Evolutionary conservation across 1,140 invertebrate species (phyloP), one percentile per base, ranked within the genome.

Genomic region (Octopus sinensis): DNA sequence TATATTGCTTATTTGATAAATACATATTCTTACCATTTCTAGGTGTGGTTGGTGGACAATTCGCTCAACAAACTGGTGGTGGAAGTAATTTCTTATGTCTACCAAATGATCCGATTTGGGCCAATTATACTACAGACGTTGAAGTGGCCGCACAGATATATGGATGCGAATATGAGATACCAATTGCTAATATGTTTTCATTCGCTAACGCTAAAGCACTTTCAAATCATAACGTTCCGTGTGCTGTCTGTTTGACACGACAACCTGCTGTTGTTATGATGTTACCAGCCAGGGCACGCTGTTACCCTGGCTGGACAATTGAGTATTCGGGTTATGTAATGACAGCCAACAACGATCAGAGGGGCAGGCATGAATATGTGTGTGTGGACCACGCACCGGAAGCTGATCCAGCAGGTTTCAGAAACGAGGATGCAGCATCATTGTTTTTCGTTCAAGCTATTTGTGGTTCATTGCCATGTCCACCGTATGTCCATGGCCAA

Each of bases 241-340:
- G 83, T 76, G 79, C 81, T 23, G 81, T 82, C 51, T 84, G 83
- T 54, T 13, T 4, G 5, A 54, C 68, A 5, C 54, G 53, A 12
- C 56, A 79, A 23, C 10, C 79, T 4, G 54, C 79, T 7, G 13
- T 78, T 9, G 12, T 84, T 17, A 83, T 84, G 82, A 79, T 83
- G 53, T 3, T 43, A 43, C 30, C 30, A 43, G 30, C 30, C 30
- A 43, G 30, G 30, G 30, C 30, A 43, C 30, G 79, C 17, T 84
- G 83, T 76, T 81, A 83, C 68, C 78, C 80, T 4, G 82, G 82
- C 56, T 84, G 82, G 82, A 84, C 82, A 30, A 53, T 75, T 7
- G 83, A 84, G 71, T 84, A 84, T 73, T 43, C n/a, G 1, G 83
- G 83, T 2, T 80, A 84, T 71, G 30, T 82, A 30, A 71, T 82